Evolutionary conservation across 2,888 invertebrate species (phyloP).

Genomic region (Choristoneura rosaceana): DNA sequence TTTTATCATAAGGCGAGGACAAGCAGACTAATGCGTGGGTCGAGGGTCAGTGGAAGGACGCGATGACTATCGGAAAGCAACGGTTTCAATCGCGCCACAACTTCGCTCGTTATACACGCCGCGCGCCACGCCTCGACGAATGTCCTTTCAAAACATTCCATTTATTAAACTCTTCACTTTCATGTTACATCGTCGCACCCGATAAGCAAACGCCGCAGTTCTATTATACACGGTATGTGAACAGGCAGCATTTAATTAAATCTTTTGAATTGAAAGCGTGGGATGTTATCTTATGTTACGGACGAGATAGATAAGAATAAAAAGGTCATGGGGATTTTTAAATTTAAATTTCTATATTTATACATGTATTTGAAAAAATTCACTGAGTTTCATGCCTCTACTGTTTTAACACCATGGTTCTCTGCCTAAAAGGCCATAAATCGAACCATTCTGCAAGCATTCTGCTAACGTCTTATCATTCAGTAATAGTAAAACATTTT

Average conservation of each 20-base stretch:
- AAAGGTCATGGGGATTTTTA: background rate
- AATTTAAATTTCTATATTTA: background rate
- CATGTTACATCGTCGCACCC: constrained; percentile 50
- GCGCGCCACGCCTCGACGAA: constrained; percentile 60
- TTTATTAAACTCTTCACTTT: constrained; percentile 58
- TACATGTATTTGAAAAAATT: background rate
- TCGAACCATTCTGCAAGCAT: no score
- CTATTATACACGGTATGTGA: constrained; percentile 20
- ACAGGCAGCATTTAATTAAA: constrained; percentile 29
- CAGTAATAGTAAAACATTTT: no score
- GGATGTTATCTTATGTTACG: constrained; percentile 9
- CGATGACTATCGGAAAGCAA: constrained; percentile 73
- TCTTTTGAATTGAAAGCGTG: constrained; percentile 7
- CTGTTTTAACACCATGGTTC: no score
- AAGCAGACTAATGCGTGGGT: constrained; percentile 55
- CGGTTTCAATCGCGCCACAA: constrained; percentile 77
- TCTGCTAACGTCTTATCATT: no score
- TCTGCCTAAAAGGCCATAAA: no score
- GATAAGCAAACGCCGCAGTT: constrained; percentile 31
- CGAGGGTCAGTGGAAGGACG: constrained; percentile 72
- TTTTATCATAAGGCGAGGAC: constrained; percentile 66
- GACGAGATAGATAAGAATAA: constrained; percentile 7
- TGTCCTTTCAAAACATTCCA: constrained; percentile 68
- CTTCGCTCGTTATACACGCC: constrained; percentile 67
- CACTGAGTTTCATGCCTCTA: no score